Percentiles rank a stretch among this genome's conserved stretches.
phyloP scores from a whole-genome alignment of 2,113 vertebrate species.

The Cololabis saira region DNA sequence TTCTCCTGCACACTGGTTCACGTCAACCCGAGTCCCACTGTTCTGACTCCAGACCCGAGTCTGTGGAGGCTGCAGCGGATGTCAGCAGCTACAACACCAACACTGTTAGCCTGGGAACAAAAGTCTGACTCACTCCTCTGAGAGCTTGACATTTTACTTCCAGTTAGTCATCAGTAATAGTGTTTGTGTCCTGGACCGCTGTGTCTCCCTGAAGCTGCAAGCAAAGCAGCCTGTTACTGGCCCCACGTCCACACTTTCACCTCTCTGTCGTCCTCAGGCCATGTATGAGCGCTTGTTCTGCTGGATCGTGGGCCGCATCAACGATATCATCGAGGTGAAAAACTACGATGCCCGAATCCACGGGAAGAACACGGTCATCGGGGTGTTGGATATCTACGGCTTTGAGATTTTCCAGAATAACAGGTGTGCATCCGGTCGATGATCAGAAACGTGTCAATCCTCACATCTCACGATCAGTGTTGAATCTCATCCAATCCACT shows the following conservation, averaged over 20 bases:
- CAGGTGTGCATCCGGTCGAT: conserved; percentile 80
- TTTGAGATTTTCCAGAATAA: conserved; percentile 99
- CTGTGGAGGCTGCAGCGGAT: conserved; percentile 14
- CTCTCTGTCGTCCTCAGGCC: conserved; percentile 78
- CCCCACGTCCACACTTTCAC: neutral
- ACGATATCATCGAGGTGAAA: conserved; percentile 94
- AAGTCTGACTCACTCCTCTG: conserved; percentile 38
- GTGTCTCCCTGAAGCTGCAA: neutral
- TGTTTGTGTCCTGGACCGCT: neutral
- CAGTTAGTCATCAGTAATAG: neutral
- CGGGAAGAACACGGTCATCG: conserved; percentile 97
- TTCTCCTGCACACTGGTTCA: conserved; percentile 3
- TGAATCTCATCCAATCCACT: neutral
- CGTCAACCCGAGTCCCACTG: conserved; percentile 46
- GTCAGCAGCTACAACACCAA: conserved; percentile 18
- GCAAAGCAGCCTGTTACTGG: neutral
- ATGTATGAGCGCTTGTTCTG: conserved; percentile 98
- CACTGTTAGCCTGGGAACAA: conserved; percentile 12
- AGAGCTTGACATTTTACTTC: conserved; percentile 31
- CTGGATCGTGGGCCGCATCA: conserved; percentile 97
- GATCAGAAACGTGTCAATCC: neutral
- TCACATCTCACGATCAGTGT: neutral
- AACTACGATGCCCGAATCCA: conserved; percentile 90
- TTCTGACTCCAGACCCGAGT: conserved; percentile 42
- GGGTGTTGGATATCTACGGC: conserved; percentile 97